Conservation (phyloP, 2,888 invertebrate species). For the Xanthorhoe spadicearia region DNA sequence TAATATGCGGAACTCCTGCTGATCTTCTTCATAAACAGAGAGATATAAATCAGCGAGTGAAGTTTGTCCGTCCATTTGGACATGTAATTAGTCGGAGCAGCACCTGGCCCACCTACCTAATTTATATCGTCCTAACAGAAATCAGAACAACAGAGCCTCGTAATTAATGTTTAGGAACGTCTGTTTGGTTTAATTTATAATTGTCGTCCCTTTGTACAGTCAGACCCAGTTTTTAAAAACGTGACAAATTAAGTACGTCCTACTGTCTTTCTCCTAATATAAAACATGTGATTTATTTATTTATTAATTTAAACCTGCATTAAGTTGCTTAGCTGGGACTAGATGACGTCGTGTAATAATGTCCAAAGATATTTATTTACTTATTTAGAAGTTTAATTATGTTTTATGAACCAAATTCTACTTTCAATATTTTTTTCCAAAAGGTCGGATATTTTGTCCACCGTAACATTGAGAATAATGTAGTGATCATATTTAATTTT, state of each 20-base stretch:
- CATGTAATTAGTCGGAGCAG: conserved; percentile 27
- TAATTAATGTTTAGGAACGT: conserved; percentile 29
- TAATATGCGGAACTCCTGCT: neutral
- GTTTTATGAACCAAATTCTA: no score
- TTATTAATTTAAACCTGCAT: no score
- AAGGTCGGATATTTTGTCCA: no score
- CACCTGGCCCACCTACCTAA: conserved; percentile 31
- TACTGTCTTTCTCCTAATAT: no score
- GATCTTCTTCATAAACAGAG: neutral
- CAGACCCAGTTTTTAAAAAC: neutral
- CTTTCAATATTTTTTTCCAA: no score
- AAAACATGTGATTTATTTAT: no score
- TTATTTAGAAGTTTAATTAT: no score
- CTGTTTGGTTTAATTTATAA: conserved; percentile 33
- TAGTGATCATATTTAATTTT: no score
- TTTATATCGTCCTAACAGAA: conserved; percentile 30
- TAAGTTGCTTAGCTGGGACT: no score
- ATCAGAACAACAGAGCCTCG: conserved; percentile 28
- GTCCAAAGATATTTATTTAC: no score
- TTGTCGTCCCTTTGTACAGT: conserved; percentile 10
- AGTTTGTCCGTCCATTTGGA: conserved; percentile 17
- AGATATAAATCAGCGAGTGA: conserved; percentile 16
- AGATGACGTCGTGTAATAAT: no score
- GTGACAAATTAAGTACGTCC: neutral
- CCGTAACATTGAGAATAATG: no score